Percentiles rank a stretch among this genome's conserved stretches.
Conservation (phyloP, 1,140 invertebrate genomes). For the Oscheius sp. region DNA sequence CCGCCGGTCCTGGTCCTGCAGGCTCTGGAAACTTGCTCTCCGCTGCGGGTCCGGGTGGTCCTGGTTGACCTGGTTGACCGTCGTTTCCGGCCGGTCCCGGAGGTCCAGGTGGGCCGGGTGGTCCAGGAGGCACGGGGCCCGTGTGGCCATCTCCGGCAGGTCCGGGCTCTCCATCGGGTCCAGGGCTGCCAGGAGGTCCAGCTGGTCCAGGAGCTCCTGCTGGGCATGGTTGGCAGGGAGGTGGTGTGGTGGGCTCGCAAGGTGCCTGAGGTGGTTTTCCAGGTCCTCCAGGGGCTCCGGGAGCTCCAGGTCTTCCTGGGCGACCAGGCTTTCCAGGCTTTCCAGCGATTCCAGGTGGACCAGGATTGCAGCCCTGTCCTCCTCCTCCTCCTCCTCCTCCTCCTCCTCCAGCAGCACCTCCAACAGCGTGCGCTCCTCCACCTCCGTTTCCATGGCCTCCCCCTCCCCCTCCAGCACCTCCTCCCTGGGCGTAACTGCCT, state of each 20-base stretch:
- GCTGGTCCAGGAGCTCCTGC: not conserved
- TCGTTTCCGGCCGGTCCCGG: slow-evolving; percentile 21
- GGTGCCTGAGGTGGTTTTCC: not conserved
- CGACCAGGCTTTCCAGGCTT: slow-evolving; percentile 14
- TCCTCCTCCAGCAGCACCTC: not conserved
- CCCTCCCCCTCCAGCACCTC: not conserved
- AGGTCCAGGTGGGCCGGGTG: slow-evolving; percentile 20
- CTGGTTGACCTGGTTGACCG: slow-evolving; percentile 18
- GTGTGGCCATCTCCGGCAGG: not conserved
- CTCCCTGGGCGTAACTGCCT: not conserved
- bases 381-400: not conserved
- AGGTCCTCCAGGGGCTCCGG: slow-evolving; percentile 6
- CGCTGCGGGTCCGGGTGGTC: slow-evolving; percentile 7
- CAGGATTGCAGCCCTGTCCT: slow-evolving; percentile 14
- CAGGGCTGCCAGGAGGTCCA: slow-evolving; percentile 5
- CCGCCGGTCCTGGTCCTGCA: slow-evolving; percentile 4
- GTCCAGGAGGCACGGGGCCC: not conserved
- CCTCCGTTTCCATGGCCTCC: not conserved
- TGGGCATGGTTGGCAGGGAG: not conserved
- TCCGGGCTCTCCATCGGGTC: slow-evolving; percentile 3
- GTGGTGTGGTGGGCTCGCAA: not conserved
- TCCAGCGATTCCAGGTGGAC: slow-evolving; percentile 2
- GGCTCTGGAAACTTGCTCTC: not conserved
- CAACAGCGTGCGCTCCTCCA: not conserved
- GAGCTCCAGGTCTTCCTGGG: slow-evolving; percentile 20